A percentile compares a stretch with the other conserved stretches of the same genome.
These are phyloP conservation scores for Phallusia fumigata DNA, from an alignment of 23 tunicate genomes.

Conservation along the genomic window DNA sequence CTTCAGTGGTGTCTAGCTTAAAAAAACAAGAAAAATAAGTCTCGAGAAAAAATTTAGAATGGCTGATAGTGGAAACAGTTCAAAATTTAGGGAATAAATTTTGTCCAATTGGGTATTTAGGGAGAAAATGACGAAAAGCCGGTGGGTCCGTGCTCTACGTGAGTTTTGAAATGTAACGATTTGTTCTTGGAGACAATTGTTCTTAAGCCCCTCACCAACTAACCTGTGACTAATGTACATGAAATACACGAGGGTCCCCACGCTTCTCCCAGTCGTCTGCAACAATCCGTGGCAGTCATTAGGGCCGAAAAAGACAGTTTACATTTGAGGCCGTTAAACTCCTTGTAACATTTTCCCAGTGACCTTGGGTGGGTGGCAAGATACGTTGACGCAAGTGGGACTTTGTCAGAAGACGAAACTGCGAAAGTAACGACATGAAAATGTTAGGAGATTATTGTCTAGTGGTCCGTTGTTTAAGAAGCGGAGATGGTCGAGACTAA, in stretches of 20 bases:
- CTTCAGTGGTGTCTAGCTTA: too few relatives aligned
- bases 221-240: not conserved
- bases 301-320: not conserved
- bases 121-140: too few relatives aligned
- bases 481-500: too few relatives aligned
- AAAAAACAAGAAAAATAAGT: too few relatives aligned
- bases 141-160: too few relatives aligned
- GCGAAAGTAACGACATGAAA: not conserved
- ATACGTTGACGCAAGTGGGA: not conserved
- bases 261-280: not conserved
- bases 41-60: too few relatives aligned
- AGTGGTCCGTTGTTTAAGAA: too few relatives aligned
- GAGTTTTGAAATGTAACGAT: not conserved
- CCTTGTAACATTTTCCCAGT: constrained; percentile 1
- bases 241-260: not conserved
- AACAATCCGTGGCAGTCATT: not conserved
- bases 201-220: too few relatives aligned
- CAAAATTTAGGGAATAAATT: too few relatives aligned
- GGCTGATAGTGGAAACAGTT: too few relatives aligned
- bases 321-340: not conserved
- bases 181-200: too few relatives aligned
- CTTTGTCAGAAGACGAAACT: not conserved
- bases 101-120: too few relatives aligned
- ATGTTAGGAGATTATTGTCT: not conserved
- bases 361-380: not conserved